Percentiles rank a stretch among this genome's conserved stretches.
Evolutionary conservation across 2,797 vertebrate species (phyloP).

Genomic region (Betta splendens): DNA sequence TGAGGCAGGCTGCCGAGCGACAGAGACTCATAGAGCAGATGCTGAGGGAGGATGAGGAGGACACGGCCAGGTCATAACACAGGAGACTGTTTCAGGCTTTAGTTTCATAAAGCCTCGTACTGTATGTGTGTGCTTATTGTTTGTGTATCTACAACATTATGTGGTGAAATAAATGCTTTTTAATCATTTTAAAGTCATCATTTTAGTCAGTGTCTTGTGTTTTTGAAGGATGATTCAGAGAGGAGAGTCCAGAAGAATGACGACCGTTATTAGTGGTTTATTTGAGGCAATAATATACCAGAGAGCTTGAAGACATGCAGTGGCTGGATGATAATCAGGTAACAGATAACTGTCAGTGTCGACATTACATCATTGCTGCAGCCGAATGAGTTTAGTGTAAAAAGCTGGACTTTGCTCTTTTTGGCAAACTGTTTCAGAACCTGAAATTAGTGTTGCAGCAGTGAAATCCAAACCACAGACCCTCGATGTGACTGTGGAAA

Average conservation of each 20-base stretch:
- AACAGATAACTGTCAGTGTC: slow-evolving; percentile 52
- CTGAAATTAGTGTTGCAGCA: slow-evolving; percentile 34
- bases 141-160: slow-evolving; percentile 33
- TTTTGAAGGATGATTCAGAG: slow-evolving; percentile 15
- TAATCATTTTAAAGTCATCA: slow-evolving; percentile 9
- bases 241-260: slow-evolving; percentile 15
- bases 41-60: slow-evolving; percentile 86
- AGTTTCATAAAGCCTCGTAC: slow-evolving; percentile 55
- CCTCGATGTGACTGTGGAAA: slow-evolving; percentile 53
- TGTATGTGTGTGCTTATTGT: slow-evolving; percentile 34
- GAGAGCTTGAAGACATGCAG: too few relatives aligned
- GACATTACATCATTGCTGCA: slow-evolving; percentile 40
- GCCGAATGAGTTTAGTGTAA: slow-evolving; percentile 34
- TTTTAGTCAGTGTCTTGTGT: slow-evolving; percentile 8
- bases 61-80: slow-evolving; percentile 44
- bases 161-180: slow-evolving; percentile 54
- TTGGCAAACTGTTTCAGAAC: slow-evolving; percentile 29
- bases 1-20: slow-evolving; percentile 94
- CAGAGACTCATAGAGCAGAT: slow-evolving; percentile 92
- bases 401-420: slow-evolving; percentile 26
- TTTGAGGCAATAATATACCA: not conserved
- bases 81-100: slow-evolving; percentile 39
- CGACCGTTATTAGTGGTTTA: not conserved
- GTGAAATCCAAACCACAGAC: slow-evolving; percentile 63
- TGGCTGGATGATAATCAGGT: too few relatives aligned